phyloP scores from a whole-genome alignment of 2,113 vertebrate species.

The Thinocorus orbignyianus region DNA sequence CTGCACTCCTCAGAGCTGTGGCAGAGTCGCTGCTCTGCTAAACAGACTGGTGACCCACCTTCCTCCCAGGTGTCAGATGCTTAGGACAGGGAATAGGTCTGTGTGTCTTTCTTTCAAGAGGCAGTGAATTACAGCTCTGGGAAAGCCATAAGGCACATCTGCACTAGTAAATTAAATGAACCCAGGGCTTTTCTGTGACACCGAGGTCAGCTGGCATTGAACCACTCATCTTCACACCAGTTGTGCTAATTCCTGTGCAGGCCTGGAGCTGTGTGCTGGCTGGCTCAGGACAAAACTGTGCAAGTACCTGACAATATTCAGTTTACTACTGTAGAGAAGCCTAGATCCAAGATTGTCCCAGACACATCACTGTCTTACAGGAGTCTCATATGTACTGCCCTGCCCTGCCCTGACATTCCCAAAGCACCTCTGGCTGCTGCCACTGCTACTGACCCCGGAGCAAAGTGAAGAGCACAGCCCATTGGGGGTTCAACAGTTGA shows the following conservation, averaged over 20 bases:
- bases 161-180: background rate
- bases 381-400: background rate
- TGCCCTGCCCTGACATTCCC: background rate
- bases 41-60: background rate
- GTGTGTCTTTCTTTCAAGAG: background rate
- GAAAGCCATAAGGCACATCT: background rate
- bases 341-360: background rate
- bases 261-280: background rate
- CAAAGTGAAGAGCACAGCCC: background rate
- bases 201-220: background rate
- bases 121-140: background rate
- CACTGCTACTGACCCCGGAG: background rate
- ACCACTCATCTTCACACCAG: background rate
- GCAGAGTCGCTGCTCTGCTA: background rate
- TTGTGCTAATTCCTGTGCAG: background rate
- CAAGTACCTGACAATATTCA: background rate
- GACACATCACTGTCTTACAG: background rate
- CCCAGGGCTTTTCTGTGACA: background rate
- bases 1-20: background rate
- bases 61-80: background rate
- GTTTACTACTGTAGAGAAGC: background rate
- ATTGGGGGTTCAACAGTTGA: fast-evolving
- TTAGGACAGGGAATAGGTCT: background rate
- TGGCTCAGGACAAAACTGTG: background rate
- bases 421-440: background rate